phyloP scores from a whole-genome alignment of 2,113 vertebrate genomes.

The Hydrochoerus hydrochaeris region DNA sequence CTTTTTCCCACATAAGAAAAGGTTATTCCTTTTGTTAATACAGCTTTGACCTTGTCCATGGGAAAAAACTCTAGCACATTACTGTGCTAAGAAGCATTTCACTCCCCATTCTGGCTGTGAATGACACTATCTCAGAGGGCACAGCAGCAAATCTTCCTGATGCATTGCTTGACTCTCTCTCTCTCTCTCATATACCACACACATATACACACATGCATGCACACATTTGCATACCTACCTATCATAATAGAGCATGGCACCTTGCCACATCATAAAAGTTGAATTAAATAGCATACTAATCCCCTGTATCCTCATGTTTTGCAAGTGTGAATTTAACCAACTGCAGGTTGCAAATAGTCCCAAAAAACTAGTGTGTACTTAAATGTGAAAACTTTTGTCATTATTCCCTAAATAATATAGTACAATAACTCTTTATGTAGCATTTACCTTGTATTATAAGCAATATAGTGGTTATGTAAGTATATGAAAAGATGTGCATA shows the following conservation, averaged over 20 bases:
- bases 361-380: background rate
- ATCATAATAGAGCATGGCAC: background rate
- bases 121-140: background rate
- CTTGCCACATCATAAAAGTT: background rate
- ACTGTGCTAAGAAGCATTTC: background rate
- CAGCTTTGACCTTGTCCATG: constrained; percentile 12
- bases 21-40: constrained; percentile 26
- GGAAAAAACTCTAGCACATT: background rate
- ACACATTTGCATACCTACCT: background rate
- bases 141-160: background rate
- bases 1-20: constrained; percentile 38
- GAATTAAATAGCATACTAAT: background rate
- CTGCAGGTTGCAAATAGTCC: background rate
- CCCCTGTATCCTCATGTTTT: background rate
- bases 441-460: background rate
- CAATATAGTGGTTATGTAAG: background rate
- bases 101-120: background rate
- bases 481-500: too few relatives aligned
- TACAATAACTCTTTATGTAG: background rate
- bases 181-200: background rate
- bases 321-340: background rate
- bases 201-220: background rate
- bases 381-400: background rate
- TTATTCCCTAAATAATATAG: background rate
- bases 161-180: background rate